Conservation (phyloP, 2,797 vertebrate species). For the Erethizon dorsatum region DNA sequence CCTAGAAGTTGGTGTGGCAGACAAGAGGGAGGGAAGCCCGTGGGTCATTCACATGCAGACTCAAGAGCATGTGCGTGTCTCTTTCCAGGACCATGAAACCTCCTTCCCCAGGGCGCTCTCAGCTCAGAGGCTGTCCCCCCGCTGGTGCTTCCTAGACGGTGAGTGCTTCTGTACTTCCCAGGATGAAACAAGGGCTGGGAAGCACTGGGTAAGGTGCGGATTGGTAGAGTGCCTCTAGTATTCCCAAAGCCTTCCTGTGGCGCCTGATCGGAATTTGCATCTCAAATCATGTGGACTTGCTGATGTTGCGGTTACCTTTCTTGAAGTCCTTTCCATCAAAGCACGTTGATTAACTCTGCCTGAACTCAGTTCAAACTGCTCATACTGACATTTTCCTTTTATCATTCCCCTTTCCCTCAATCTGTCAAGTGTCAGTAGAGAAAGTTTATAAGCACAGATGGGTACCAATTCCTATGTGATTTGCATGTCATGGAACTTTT, state of each 20-base stretch:
- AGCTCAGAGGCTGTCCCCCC: slow-evolving; percentile 94
- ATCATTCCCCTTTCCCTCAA: not conserved
- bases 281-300: not conserved
- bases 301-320: not conserved
- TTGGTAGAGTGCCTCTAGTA: not conserved
- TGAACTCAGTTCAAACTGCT: not conserved
- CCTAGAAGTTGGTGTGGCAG: not conserved
- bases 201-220: too few relatives aligned
- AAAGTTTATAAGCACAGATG: not conserved
- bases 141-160: slow-evolving; percentile 99
- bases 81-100: slow-evolving; percentile 90
- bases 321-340: not conserved
- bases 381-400: not conserved
- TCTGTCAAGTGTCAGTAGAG: not conserved
- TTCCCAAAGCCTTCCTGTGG: not conserved
- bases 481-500: not conserved
- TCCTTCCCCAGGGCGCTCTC: slow-evolving; percentile 93
- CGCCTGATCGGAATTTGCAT: not conserved
- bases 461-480: not conserved
- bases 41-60: not conserved
- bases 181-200: not conserved
- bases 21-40: too few relatives aligned
- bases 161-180: slow-evolving; percentile 87
- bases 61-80: slow-evolving; percentile 63
- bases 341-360: not conserved